A percentile compares a stretch with the other conserved stretches of the same genome.
Conservation (phyloP, 2,888 invertebrate genomes). For the Petrophora chlorosata region DNA sequence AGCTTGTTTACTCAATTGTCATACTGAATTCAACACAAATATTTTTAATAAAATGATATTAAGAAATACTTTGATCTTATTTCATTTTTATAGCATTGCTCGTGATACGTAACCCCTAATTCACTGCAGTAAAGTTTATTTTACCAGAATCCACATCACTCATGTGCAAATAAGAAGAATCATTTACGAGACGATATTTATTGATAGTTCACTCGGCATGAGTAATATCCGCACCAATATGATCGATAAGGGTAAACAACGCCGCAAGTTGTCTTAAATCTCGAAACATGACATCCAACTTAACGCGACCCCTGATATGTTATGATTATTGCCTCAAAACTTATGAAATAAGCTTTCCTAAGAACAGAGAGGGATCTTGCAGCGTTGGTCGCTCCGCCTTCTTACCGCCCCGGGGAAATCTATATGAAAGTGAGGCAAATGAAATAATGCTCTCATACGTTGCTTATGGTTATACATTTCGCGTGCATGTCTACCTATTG, state of each 20-base stretch:
- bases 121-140: neutral
- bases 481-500: conserved; percentile 24
- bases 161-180: conserved; percentile 15
- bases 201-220: conserved; percentile 33
- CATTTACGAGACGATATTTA: conserved; percentile 26
- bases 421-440: conserved; percentile 48
- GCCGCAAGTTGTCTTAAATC: conserved; percentile 33
- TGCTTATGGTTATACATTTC: conserved; percentile 43
- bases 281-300: conserved; percentile 27
- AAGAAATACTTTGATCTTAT: too few species aligned
- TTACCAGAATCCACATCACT: neutral
- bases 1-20: too few species aligned
- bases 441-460: conserved; percentile 49
- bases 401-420: conserved; percentile 49
- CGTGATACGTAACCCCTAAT: neutral
- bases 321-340: conserved; percentile 14
- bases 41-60: too few species aligned
- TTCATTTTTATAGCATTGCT: neutral
- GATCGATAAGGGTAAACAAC: conserved; percentile 43
- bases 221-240: conserved; percentile 38
- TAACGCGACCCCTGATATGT: conserved; percentile 24
- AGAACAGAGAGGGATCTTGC: conserved; percentile 21
- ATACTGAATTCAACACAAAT: too few species aligned
- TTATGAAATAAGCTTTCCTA: conserved; percentile 13
- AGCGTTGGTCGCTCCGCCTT: conserved; percentile 24